Evolutionary conservation across 2,797 vertebrate species (phyloP).

Genomic region (Setipinna tenuifilis): DNA sequence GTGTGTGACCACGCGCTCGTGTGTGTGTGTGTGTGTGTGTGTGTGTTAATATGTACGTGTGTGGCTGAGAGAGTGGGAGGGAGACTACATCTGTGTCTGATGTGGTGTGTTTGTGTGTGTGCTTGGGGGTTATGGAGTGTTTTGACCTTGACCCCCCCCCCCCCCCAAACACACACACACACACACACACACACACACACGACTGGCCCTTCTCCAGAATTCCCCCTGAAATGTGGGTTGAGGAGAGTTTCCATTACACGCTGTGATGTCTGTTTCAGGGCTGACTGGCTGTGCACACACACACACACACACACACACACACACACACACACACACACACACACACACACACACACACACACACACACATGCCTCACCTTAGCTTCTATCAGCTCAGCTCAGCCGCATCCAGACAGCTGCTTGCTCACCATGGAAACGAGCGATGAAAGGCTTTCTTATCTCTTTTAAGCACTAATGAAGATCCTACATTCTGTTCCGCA

Average conservation of each 20-base stretch:
- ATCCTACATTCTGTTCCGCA: not conserved
- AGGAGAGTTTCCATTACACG: not conserved
- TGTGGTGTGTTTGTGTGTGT: not conserved
- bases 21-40: constrained; percentile 11
- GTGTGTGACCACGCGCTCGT: not conserved
- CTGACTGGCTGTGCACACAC: not conserved
- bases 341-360: too few relatives aligned
- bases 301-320: not conserved
- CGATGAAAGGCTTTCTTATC: not conserved
- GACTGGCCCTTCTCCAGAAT: not conserved
- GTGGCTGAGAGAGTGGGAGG: not conserved
- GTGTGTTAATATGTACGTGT: not conserved
- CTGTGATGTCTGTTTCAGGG: constrained; percentile 21
- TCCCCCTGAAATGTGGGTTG: constrained; percentile 5
- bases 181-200: too few relatives aligned
- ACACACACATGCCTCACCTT: not conserved
- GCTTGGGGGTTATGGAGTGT: constrained; percentile 20
- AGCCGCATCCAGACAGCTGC: not conserved
- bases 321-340: too few relatives aligned
- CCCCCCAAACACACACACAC: too few relatives aligned
- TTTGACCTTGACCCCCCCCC: not conserved
- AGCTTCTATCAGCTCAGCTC: not conserved
- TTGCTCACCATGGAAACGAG: not conserved
- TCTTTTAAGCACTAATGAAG: constrained; percentile 12
- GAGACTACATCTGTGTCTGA: too few relatives aligned